Conservation (phyloP, 1,140 invertebrate species). For the Euura lappo region DNA sequence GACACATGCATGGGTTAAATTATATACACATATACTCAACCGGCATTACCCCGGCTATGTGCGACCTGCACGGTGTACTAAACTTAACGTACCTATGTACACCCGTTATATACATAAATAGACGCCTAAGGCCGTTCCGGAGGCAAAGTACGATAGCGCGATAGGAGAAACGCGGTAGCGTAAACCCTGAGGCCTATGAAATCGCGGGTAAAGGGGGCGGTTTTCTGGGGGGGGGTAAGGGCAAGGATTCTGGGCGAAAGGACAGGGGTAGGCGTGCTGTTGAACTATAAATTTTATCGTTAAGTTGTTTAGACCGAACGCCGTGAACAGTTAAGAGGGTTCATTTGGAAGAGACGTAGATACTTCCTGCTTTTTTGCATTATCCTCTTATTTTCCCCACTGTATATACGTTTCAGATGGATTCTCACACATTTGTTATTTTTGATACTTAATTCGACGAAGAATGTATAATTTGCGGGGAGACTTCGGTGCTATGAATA, state of each 20-base stretch:
- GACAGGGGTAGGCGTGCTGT: conserved; percentile 53
- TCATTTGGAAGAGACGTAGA: conserved; percentile 8
- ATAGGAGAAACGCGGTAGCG: neutral
- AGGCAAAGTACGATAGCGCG: conserved; percentile 6
- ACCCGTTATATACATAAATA: neutral
- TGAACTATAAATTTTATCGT: conserved; percentile 61
- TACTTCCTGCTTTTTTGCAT: neutral
- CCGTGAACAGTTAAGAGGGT: conserved; percentile 35
- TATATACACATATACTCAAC: too few species aligned
- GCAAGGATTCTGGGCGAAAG: neutral
- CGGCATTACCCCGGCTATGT: too few species aligned
- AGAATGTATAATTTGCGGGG: too few species aligned
- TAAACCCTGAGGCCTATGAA: conserved; percentile 6
- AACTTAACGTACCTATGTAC: too few species aligned
- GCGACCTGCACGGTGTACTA: too few species aligned
- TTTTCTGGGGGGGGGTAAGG: neutral
- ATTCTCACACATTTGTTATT: too few species aligned
- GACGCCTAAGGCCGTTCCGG: neutral
- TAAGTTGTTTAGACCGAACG: conserved; percentile 59
- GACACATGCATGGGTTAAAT: too few species aligned
- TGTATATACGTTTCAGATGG: conserved; percentile 1
- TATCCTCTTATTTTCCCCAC: conserved; percentile 12
- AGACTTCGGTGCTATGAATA: too few species aligned
- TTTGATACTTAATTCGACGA: too few species aligned
- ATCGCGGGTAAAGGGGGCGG: conserved; percentile 2